A percentile compares a stretch with the other conserved stretches of the same genome.
phyloP scores from a whole-genome alignment of 2,113 vertebrate species.

The Cichladusa arquata region DNA sequence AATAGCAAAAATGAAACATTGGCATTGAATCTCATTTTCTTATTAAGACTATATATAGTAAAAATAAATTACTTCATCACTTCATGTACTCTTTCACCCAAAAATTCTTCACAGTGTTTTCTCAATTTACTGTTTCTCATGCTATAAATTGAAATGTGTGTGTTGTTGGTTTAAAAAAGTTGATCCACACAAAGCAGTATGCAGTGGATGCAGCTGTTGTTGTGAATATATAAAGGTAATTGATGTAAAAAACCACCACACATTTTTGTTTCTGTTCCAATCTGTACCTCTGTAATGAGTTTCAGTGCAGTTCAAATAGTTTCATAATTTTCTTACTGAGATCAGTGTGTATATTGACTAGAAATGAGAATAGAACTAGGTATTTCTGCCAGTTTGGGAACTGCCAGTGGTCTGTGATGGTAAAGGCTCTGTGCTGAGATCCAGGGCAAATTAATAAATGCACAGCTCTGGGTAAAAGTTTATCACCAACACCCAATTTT shows the following conservation, averaged over 20 bases:
- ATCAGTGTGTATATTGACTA: neutral
- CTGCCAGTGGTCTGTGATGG: neutral
- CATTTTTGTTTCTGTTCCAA: neutral
- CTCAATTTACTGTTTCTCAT: neutral
- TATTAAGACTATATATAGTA: neutral
- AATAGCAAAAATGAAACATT: neutral
- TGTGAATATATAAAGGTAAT: neutral
- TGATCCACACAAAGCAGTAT: neutral
- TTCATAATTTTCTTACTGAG: neutral
- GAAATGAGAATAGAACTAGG: neutral
- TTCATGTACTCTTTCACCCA: neutral
- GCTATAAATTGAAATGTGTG: neutral
- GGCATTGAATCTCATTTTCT: neutral
- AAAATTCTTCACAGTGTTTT: neutral
- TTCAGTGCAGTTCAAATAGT: neutral
- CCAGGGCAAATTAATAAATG: neutral
- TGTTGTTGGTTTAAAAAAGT: neutral
- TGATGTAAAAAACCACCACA: neutral
- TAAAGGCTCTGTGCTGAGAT: neutral
- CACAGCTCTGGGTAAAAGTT: neutral
- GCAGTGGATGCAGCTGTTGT: neutral
- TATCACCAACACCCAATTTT: neutral
- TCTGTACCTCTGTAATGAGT: neutral
- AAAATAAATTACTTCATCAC: neutral
- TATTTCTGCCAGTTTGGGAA: neutral